Evolutionary conservation across 1,140 invertebrate genomes (phyloP).

Genomic region (Metopolophium dirhodum): DNA sequence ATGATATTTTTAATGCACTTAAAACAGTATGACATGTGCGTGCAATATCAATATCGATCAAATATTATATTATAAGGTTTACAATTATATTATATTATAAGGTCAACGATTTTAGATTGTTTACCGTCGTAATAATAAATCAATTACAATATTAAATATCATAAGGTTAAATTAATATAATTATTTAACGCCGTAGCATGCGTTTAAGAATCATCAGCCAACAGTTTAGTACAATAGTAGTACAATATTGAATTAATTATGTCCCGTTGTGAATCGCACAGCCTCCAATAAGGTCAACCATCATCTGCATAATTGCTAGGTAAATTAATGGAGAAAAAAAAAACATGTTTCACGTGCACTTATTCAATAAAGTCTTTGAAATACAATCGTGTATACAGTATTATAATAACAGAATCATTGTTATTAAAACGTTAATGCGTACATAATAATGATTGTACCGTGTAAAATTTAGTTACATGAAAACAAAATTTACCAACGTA

Average conservation of each 20-base stretch:
- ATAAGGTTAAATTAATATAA: too few relatives aligned
- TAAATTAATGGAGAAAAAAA: neutral
- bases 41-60: neutral
- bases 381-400: neutral
- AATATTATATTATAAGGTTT: neutral
- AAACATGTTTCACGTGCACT: neutral
- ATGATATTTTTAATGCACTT: neutral
- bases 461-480: neutral
- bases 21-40: neutral
- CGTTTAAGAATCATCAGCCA: neutral
- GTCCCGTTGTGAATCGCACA: neutral
- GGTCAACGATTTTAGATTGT: neutral
- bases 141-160: too few relatives aligned
- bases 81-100: neutral
- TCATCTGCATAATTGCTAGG: neutral
- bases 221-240: neutral
- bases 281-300: conserved; percentile 11
- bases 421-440: neutral
- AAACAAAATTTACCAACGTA: neutral
- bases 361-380: neutral
- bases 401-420: conserved; percentile 7
- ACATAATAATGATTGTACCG: neutral
- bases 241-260: neutral
- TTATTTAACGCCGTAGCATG: neutral
- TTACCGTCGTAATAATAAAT: neutral